Base-by-base conservation (phyloP, 2,113 vertebrate species). In the Echinops telfairi region DNA sequence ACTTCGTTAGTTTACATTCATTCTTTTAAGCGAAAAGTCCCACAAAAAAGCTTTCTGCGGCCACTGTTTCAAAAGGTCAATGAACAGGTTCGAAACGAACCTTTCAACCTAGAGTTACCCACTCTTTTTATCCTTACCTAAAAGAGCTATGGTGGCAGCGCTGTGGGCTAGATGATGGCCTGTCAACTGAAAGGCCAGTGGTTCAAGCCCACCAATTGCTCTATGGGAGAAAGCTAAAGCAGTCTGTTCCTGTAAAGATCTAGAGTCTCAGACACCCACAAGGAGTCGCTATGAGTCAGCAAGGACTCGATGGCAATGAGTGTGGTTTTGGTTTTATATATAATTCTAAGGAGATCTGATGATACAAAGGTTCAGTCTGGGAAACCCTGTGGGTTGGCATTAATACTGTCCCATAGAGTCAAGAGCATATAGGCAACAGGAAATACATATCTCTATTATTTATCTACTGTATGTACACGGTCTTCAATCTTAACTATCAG, bases 21-120 rank as follows among this genome's bases (percentile, higher is more conserved):
- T 86, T 89, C n/a, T 83, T 89, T 68, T 33, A 80, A 92, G n/a
- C 77, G 77, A 86, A 94, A 91, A 93, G 66, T 68, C 86, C 90
- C 73, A 73, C 0, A 23, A 33, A 83, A 92, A 66, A n/a, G 2
- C 10, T 79, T 86, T 78, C 47, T 62, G 17, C 71, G 64, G 57
- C 33, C 66, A 38, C 47, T 68, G n/a, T 57, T 93, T 92, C 66
- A 81, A 80, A 85, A 36, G 31, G 66, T 36, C 58, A 62, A 83
- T 33, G 4, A 71, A 58, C 29, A 38, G 23, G 4, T 38, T 4
- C 75, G 11, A 94, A 92, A 86, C 16, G 36, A 79, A 75, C 8
- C 25, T 86, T 93, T 80, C 66, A 89, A 60, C 9, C 57, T 27
- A 73, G 29, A 85, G 58, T 17, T 20, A 23, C 62, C 57, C 16